Evolutionary conservation across 1,140 invertebrate genomes (phyloP), one percentile per base, ranked within the genome.

Genomic region (Brachystomella parvula): DNA sequence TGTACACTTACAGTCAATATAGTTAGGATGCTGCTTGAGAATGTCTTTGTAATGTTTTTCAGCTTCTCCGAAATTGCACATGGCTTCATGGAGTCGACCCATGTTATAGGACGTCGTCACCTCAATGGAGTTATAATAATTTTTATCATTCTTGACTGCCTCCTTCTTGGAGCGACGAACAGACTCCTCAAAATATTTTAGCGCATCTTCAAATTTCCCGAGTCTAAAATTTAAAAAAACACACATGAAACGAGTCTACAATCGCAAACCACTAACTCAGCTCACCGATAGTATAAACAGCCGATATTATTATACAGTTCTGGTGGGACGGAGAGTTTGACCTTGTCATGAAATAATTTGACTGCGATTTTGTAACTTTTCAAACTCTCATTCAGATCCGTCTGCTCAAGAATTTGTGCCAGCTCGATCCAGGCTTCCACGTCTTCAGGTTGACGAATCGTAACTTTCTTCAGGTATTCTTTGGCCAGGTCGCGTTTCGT

Each of bases 401-500:
- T 89, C 75, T 96, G 92, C 76, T 99, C 96, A 35, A 98, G 81
- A 75, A 99, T 97, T 80, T 99, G 96, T 0, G 96, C 96, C 57
- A 98, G 79, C 79, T 99, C 96, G 71, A 99, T 98, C 93, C 96
- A 98, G 1, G 95, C 96, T 78, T 99, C 97, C 2, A 98, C 91
- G 79, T 99, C 96, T 74, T 99, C 95, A 0, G 94, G 92, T 78
- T 94, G 95, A 78, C 96, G 92, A 77, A 98, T 94, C 0, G 95
- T 98, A 6, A 98, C 85, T 79, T 94, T 94, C 74, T 90, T 88
- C 12, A 94, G 78, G 78, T 94, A 90, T 74, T 87, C 89, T 78
- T 92, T 90, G 0, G 95, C 95, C 67, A 92, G 89, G 72, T 97
- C 92, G 32, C 93, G 80, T 79, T 96, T 96, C 0, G 89, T 89